Evolutionary conservation across 2,113 vertebrate genomes (phyloP).

Genomic region (Nibea coibor): DNA sequence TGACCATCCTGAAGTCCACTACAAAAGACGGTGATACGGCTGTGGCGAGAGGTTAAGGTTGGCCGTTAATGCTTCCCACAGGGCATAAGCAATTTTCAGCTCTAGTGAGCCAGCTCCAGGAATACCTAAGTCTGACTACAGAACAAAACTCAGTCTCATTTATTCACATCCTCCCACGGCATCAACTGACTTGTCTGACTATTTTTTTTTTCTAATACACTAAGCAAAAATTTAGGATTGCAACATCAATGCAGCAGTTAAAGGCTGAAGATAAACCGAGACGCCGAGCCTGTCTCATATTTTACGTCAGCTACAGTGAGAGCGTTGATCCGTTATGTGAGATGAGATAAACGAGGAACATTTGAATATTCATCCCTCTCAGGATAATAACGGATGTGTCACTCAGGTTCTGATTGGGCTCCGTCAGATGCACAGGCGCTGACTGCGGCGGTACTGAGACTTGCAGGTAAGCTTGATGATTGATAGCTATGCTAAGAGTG

Average conservation of each 20-base stretch:
- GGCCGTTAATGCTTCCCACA: constrained; percentile 65
- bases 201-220: constrained; percentile 38
- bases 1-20: constrained; percentile 13
- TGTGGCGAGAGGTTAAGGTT: constrained; percentile 50
- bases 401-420: constrained; percentile 53
- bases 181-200: constrained; percentile 47
- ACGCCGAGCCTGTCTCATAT: not conserved
- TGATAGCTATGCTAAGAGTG: constrained; percentile 61
- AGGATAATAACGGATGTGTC: constrained; percentile 35
- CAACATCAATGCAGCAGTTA: not conserved
- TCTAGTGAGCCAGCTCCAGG: constrained; percentile 79
- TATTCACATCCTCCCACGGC: constrained; percentile 67
- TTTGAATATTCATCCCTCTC: constrained; percentile 44
- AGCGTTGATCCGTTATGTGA: constrained; percentile 8
- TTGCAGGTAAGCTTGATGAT: constrained; percentile 60
- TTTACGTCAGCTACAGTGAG: not conserved
- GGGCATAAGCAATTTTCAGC: constrained; percentile 84
- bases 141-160: constrained; percentile 79
- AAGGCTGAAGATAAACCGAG: not conserved
- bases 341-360: constrained; percentile 11
- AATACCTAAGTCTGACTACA: constrained; percentile 76
- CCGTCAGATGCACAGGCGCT: constrained; percentile 22
- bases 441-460: constrained; percentile 32
- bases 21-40: constrained; percentile 43
- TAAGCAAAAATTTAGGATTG: constrained; percentile 53